phyloP scores from a whole-genome alignment of 2,888 invertebrate genomes.

The Mythimna ferrago region DNA sequence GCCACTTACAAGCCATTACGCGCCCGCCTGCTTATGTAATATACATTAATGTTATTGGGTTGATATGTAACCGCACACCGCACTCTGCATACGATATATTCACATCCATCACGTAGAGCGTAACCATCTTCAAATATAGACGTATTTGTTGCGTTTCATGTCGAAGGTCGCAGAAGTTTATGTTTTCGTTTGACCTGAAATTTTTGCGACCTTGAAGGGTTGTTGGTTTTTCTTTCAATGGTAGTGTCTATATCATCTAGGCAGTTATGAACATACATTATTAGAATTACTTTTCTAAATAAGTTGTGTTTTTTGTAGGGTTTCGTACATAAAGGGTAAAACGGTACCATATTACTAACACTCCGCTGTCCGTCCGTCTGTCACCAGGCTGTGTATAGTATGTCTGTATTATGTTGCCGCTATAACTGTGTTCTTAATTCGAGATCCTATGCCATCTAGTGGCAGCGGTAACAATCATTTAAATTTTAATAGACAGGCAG shows the following conservation, averaged over 20 bases:
- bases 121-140: slow-evolving; percentile 43
- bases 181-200: slow-evolving; percentile 45
- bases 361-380: too few relatives aligned
- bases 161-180: slow-evolving; percentile 51
- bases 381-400: too few relatives aligned
- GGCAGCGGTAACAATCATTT: slow-evolving; percentile 23
- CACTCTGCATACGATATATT: slow-evolving; percentile 27
- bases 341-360: too few relatives aligned
- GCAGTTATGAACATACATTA: not conserved
- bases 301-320: too few relatives aligned
- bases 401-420: too few relatives aligned
- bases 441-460: not conserved
- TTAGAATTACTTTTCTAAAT: too few relatives aligned
- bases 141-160: slow-evolving; percentile 27
- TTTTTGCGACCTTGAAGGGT: slow-evolving; percentile 18
- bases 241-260: slow-evolving; percentile 11
- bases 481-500: slow-evolving; percentile 32
- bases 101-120: slow-evolving; percentile 39
- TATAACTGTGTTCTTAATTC: not conserved
- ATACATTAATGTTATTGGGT: slow-evolving; percentile 61
- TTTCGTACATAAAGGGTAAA: too few relatives aligned
- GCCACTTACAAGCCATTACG: slow-evolving; percentile 69
- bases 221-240: slow-evolving; percentile 8
- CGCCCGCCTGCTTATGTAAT: slow-evolving; percentile 72
- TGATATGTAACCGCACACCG: slow-evolving; percentile 51